Base-by-base conservation (phyloP, 2,113 vertebrate genomes). In the Bagarius yarrelli region DNA sequence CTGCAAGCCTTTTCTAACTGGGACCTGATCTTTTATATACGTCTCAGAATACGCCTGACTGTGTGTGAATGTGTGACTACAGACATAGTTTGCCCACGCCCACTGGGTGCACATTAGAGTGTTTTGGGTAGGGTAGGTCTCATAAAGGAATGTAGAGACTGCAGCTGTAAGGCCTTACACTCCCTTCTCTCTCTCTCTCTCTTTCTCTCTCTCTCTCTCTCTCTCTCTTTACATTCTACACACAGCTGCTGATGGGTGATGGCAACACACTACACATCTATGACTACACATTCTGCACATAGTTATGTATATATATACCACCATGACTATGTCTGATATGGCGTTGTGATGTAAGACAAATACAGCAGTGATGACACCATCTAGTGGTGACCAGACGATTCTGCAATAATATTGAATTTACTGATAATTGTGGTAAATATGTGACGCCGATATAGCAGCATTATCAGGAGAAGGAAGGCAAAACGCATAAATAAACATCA, bases 231-330 rank as follows among this genome's bases (percentile, higher is more conserved):
- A 87, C 84, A 87, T 87, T 89, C 76, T 86, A 87, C 77, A 81
- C 76, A 76, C 88, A 89, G 87, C 89, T 92, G 89, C 84, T 86
- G 83, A 78, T 52, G 52, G 63, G 78, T 55, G 23, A n/a, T 73
- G 47, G 64, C 71, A 76, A 13, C 23, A 56, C 70, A 74, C 3
- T n/a, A 11, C 27, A 32, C 44, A 21, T 27, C 21, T 9, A 66
- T n/a, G 16, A 19, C 34, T 30, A 76, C 27, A 8, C 19, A 55
- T 55, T 32, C 50, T 72, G 18, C 27, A 72, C 70, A 53, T 19
- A 32, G 27, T 18, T 15, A 19, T 32, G 30, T 72, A 32, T 32
- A 53, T 72, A 32, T 32, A 27, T 11, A 71, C 23, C n/a, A 27
- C 67, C 13, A 19, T 44, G 4, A 44, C n/a, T 34, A 52, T 30